phyloP scores from a whole-genome alignment of 2,797 vertebrate species.

The Coluber constrictor region DNA sequence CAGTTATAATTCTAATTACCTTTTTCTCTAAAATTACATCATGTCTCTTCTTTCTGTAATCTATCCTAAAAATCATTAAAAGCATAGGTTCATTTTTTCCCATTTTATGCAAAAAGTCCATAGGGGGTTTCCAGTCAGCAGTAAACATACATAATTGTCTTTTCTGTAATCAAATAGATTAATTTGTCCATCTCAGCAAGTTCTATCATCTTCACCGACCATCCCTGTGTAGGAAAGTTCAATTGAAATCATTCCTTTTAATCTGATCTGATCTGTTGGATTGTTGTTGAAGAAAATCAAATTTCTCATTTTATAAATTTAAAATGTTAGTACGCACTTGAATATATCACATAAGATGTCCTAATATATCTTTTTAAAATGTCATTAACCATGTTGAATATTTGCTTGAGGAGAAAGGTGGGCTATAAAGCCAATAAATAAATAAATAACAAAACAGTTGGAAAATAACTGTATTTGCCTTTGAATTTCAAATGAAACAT shows the following conservation, averaged over 20 bases:
- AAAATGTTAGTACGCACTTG: not conserved
- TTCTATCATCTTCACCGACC: too few species aligned
- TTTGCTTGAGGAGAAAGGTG: not conserved
- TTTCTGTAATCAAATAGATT: too few species aligned
- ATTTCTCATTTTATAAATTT: not conserved
- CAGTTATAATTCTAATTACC: too few species aligned
- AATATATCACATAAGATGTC: not conserved
- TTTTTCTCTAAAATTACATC: too few species aligned
- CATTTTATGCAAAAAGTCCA: too few species aligned
- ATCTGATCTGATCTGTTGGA: not conserved
- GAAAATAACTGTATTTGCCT: not conserved
- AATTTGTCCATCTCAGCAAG: too few species aligned
- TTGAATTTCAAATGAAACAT: not conserved
- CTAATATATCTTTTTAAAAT: not conserved
- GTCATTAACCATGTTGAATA: not conserved
- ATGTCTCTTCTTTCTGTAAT: too few species aligned
- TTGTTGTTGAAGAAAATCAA: not conserved
- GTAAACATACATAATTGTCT: too few species aligned
- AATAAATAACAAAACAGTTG: not conserved
- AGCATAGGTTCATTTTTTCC: too few species aligned
- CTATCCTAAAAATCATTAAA: too few species aligned
- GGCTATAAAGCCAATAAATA: too few species aligned
- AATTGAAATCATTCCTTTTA: not conserved
- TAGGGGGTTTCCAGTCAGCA: too few species aligned
- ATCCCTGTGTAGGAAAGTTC: not conserved